Base-by-base conservation (phyloP, 2,797 vertebrate species). In the Malacoctenus gilli region DNA sequence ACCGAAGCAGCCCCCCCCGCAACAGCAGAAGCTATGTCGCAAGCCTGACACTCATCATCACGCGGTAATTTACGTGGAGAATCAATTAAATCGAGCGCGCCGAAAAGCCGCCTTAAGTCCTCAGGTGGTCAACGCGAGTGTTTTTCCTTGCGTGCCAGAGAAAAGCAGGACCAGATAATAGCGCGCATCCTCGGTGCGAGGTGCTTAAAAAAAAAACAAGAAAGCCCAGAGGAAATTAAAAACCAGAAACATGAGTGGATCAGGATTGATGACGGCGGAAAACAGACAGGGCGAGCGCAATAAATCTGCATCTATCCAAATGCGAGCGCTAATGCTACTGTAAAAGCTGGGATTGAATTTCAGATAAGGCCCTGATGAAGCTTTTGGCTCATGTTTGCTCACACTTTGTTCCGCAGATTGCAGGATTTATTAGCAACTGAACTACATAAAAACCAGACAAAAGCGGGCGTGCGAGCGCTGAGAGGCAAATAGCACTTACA, bases 41-140 rank as follows among this genome's bases (percentile, higher is more conserved):
- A 49, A 41, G 47, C 56, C 59, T 66, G 60, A 75, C n/a, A 28
- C 51, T 37, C 53, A 54, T 67, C 59, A 52, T 59, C 59, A 42
- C 53, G 43, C 48, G 18, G 38, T 60, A 51, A 65, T 65, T 23
- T 38, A 61, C 28, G 22, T 46, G 21, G 18, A 39, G 16, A 53
- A 46, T 59, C 59, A 74, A 68, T 79, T 35, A 54, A 70, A 61
- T 38, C 22, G 37, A 15, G 13, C 21, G 28, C 31, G 28, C 10
- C 32, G 23, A 59, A 49, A 59, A 4, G 20, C 20, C 1, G 15
- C 28, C 20, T 0, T 5, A 48, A 9, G 6, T 62, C 51, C 58
- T 47, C n/a, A 53, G 30, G 43, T 28, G 15, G 35, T 59, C 48
- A 52, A 14, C 48, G 20, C 16, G 4, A 51, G 18, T 11, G 16